Evolutionary conservation across 2,113 vertebrate species (phyloP).

Genomic region (Aepyceros melampus): DNA sequence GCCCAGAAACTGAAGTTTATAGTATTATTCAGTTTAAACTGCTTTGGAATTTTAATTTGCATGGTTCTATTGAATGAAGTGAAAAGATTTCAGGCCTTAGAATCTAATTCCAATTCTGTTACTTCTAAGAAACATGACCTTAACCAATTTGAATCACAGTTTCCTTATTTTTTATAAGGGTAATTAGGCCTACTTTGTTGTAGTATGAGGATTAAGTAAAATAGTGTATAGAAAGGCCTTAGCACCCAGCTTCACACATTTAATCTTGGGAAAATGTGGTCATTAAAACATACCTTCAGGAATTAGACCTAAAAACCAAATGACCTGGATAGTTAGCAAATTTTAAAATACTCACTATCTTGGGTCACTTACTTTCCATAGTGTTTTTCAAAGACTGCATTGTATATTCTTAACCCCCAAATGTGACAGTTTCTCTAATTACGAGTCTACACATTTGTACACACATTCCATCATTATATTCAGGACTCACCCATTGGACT

Average conservation of each 20-base stretch:
- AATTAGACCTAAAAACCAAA: conserved; percentile 47
- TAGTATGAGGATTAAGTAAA: conserved; percentile 24
- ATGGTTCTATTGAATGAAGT: not conserved
- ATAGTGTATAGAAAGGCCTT: not conserved
- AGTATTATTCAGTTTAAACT: not conserved
- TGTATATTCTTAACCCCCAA: conserved; percentile 56
- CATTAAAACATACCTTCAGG: conserved; percentile 63
- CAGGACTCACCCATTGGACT: conserved; percentile 45
- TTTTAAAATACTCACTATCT: conserved; percentile 18
- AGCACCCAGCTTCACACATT: not conserved
- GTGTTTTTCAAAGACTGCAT: conserved; percentile 39
- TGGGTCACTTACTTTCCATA: conserved; percentile 51
- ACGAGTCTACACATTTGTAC: conserved; percentile 28
- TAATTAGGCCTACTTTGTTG: conserved; percentile 37
- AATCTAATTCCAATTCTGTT: not conserved
- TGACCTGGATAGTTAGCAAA: conserved; percentile 47
- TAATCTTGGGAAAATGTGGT: conserved; percentile 22
- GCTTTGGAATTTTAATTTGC: not conserved
- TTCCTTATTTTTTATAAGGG: not conserved
- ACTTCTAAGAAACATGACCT: not conserved
- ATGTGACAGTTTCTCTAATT: conserved; percentile 66
- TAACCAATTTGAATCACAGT: not conserved
- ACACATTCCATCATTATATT: conserved; percentile 49
- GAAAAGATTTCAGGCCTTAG: not conserved
- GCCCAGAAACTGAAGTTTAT: not conserved